These are phyloP conservation scores for Drosophila infuscata DNA, from an alignment of 2,888 invertebrate species.

Conservation along the genomic window DNA sequence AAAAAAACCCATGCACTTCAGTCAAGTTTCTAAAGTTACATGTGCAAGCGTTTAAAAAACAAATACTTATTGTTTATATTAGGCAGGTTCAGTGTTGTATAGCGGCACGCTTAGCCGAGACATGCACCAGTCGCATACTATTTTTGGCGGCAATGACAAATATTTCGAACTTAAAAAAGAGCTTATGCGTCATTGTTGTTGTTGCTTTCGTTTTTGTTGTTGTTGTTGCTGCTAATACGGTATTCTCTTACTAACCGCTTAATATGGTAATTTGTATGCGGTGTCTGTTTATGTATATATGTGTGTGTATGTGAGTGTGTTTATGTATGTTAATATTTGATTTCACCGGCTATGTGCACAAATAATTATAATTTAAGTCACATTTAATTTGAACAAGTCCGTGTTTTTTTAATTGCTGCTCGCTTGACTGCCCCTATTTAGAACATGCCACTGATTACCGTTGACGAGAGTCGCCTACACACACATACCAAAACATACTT, in stretches of 20 bases:
- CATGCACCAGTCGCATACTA: slow-evolving; percentile 35
- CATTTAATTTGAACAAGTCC: slow-evolving; percentile 55
- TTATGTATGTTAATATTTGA: slow-evolving; percentile 33
- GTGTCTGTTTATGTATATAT: not conserved
- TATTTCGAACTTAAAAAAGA: slow-evolving; percentile 26
- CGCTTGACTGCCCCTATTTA: slow-evolving; percentile 50
- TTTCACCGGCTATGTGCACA: slow-evolving; percentile 54
- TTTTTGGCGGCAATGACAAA: slow-evolving; percentile 31
- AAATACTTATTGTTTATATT: slow-evolving; percentile 47
- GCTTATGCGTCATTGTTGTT: slow-evolving; percentile 35
- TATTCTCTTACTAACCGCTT: slow-evolving; percentile 44
- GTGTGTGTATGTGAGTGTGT: slow-evolving; percentile 19
- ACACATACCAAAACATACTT: slow-evolving; percentile 6
- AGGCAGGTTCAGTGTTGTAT: slow-evolving; percentile 31
- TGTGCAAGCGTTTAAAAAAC: not conserved
- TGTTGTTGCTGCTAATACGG: slow-evolving; percentile 24
- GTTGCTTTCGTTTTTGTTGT: slow-evolving; percentile 2
- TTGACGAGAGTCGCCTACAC: slow-evolving; percentile 41
- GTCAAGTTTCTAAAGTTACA: slow-evolving; percentile 8
- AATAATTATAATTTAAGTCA: slow-evolving; percentile 68
- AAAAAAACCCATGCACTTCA: slow-evolving; percentile 1
- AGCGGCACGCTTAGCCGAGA: slow-evolving; percentile 50
- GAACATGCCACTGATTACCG: slow-evolving; percentile 69
- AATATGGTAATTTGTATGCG: slow-evolving; percentile 68
- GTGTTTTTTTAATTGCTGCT: slow-evolving; percentile 16